These are phyloP conservation scores for Gnathonemus longibarbis DNA, from an alignment of 2,113 vertebrate genomes.

Conservation along the genomic window DNA sequence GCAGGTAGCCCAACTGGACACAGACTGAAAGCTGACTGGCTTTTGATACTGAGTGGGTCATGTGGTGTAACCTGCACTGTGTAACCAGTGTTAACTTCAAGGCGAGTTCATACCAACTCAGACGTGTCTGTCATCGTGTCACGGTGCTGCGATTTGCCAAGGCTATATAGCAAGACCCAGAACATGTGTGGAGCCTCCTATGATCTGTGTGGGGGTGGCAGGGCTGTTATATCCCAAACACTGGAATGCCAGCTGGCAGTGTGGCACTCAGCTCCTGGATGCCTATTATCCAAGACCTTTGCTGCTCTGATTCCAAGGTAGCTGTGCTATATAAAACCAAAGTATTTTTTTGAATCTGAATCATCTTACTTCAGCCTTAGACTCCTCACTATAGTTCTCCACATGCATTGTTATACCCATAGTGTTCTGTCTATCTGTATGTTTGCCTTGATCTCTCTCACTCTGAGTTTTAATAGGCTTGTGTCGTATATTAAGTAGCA, in stretches of 20 bases:
- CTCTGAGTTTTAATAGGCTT: background rate
- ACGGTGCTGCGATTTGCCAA: background rate
- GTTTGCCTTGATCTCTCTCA: background rate
- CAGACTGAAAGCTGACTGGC: background rate
- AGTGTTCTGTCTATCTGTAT: background rate
- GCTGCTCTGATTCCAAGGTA: background rate
- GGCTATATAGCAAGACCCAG: background rate
- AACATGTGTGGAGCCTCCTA: background rate
- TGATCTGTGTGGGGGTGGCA: background rate
- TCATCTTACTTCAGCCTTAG: background rate
- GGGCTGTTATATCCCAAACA: background rate
- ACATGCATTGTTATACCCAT: background rate
- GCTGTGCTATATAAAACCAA: background rate
- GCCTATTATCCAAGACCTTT: background rate
- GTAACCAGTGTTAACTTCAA: background rate
- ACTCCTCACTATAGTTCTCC: background rate
- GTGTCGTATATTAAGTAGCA: background rate
- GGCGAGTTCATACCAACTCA: background rate
- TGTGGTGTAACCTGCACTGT: background rate
- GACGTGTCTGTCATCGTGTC: background rate
- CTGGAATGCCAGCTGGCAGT: background rate
- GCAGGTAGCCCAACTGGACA: background rate
- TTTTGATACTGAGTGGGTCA: background rate
- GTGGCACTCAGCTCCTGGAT: background rate
- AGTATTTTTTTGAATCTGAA: background rate